phyloP scores from a whole-genome alignment of 2,797 vertebrate species.

The Schizothorax lantsangensis region DNA sequence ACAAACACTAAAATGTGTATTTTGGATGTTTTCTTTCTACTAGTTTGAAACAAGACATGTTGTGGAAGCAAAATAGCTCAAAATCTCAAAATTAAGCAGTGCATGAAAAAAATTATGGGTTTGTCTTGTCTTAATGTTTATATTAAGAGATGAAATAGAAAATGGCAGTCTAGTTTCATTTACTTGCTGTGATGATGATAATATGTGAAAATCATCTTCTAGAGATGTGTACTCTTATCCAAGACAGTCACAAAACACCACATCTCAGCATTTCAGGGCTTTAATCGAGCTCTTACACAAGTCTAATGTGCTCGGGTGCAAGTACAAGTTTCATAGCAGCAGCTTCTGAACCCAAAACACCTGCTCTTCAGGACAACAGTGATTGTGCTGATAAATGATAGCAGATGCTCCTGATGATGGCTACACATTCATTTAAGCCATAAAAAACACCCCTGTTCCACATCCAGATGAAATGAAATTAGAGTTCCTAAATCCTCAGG shows the following conservation, averaged over 20 bases:
- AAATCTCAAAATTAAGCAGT: not conserved
- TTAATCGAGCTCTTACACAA: conserved; percentile 86
- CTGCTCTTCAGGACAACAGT: conserved; percentile 59
- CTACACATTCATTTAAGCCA: conserved; percentile 27
- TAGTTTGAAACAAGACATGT: not conserved
- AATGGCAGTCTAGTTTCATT: conserved; percentile 1
- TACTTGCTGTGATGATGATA: not conserved
- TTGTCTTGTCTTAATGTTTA: not conserved
- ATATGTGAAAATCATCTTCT: not conserved
- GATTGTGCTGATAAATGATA: conserved; percentile 17
- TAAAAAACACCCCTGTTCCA: conserved; percentile 9
- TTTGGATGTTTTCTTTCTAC: not conserved
- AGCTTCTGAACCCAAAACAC: conserved; percentile 80
- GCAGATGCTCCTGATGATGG: conserved; percentile 12
- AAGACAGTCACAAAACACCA: conserved; percentile 26
- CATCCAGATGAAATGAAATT: not conserved
- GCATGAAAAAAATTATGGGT: not conserved
- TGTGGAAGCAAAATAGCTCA: not conserved
- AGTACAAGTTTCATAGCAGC: conserved; percentile 88
- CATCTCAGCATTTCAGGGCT: conserved; percentile 47
- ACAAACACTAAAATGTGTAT: not conserved
- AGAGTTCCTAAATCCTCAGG: not conserved
- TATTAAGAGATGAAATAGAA: not conserved
- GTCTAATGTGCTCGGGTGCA: conserved; percentile 88
- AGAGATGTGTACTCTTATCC: not conserved